Percentiles rank a stretch among this genome's conserved stretches.
These are phyloP conservation scores for Cepaea hortensis DNA, from an alignment of 2,888 invertebrate genomes.

Conservation along the genomic window DNA sequence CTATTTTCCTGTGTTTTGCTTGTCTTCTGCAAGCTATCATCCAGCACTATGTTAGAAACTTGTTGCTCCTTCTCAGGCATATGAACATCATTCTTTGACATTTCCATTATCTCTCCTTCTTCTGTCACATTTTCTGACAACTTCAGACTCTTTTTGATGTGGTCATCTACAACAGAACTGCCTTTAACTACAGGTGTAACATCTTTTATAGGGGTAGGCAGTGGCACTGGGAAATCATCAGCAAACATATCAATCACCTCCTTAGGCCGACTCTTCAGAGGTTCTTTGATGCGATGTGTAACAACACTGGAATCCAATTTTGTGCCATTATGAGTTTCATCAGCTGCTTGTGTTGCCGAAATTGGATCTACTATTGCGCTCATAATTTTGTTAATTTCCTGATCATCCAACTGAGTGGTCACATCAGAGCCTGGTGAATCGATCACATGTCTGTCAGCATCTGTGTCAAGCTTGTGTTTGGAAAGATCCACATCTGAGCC, in stretches of 20 bases:
- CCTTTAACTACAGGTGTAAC: neutral
- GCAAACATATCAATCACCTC: conserved; percentile 46
- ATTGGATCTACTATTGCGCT: neutral
- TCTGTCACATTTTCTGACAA: neutral
- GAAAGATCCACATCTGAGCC: neutral
- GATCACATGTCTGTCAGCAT: neutral
- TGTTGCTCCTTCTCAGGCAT: neutral
- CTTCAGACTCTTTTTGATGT: neutral
- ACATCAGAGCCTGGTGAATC: neutral
- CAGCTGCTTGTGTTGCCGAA: neutral
- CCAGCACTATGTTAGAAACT: no score
- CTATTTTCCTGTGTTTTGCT: no score
- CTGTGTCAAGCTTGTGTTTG: neutral
- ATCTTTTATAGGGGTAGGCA: neutral
- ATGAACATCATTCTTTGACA: neutral
- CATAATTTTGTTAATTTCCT: conserved; percentile 1
- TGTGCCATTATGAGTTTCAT: neutral
- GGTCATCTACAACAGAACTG: neutral
- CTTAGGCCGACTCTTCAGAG: conserved; percentile 37
- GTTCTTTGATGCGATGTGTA: no score
- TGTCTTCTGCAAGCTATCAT: no score
- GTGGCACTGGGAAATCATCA: conserved; percentile 11
- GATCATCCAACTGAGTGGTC: neutral
- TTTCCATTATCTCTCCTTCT: conserved; percentile 36
- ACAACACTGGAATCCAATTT: neutral